Evolutionary conservation across 2,113 vertebrate species (phyloP), one percentile per base, ranked within the genome.

Genomic region (Megalops atlanticus): DNA sequence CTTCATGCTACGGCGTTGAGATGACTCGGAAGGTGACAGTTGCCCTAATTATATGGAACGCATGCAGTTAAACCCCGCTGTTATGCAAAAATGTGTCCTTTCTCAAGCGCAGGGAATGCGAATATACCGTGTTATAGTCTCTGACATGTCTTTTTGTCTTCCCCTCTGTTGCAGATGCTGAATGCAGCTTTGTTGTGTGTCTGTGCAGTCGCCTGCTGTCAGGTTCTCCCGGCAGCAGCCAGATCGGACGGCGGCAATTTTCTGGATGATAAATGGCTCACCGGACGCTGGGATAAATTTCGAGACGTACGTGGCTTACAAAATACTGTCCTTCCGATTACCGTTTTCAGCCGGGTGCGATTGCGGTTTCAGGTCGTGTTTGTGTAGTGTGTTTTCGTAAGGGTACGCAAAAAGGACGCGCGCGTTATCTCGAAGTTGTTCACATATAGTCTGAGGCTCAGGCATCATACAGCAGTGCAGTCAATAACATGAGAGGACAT

Each of bases 251-350:
- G 92, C 93, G 95, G 96, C 76, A 97, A 97, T 98, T 97, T 98
- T 91, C 93, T 99, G 94, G 97, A 98, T 86, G 97, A 98, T 92
- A 96, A 97, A 93, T 98, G 97, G 97, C 95, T 97, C 82, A 93
- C 94, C 31, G 97, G 95, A 36, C 96, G 96, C 91, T 98, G 97
- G 97, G 97, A 98, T 90, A 95, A 95, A 96, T 99, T 98, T 90
- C 94, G 97, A 95, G 97, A 98, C 91, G 97, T 98, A 93, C 96
- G 97, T 97, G 79, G 38, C 78, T 21, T 84, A 70, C 69, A 21
- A 0, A 15, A 43, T 75, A 10, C 58, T 68, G 54, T 18, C 31
- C 49, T 64, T 72, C 70, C 21, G 0, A 5, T 39, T 70, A 8
- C 76, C 47, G 40, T 41, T 31, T 52, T 41, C 18, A 15, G 36